Percentiles rank a stretch among this genome's conserved stretches.
These are phyloP conservation scores for Dendroctonus valens DNA, from an alignment of 1,140 invertebrate species.

Conservation along the genomic window DNA sequence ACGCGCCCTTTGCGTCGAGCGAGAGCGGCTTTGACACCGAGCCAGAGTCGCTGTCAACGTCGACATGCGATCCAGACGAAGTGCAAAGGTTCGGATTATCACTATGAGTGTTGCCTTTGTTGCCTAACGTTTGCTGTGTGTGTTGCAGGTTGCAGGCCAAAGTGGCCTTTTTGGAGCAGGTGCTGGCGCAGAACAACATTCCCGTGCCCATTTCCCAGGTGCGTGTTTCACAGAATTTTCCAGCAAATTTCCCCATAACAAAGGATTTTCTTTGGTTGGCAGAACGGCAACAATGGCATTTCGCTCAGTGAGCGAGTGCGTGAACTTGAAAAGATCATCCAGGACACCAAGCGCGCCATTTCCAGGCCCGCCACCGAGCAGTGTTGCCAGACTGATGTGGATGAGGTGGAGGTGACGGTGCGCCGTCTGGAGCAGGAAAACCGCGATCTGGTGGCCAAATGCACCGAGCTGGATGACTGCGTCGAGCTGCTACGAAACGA, in stretches of 20 bases:
- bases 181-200: conserved; percentile 44
- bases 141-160: conserved; percentile 40
- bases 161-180: conserved; percentile 43
- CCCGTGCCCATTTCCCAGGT: conserved; percentile 41
- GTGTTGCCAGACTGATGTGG: conserved; percentile 31
- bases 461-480: conserved; percentile 67
- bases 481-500: conserved; percentile 71
- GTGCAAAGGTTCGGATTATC: conserved; percentile 19
- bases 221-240: conserved; percentile 11
- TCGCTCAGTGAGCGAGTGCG: too few relatives aligned
- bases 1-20: conserved; percentile 50
- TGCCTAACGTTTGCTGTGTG: neutral
- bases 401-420: conserved; percentile 33
- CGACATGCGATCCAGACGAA: conserved; percentile 39
- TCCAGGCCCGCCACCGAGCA: conserved; percentile 12
- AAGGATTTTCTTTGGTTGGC: too few relatives aligned
- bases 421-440: conserved; percentile 50
- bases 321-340: too few relatives aligned
- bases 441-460: conserved; percentile 55
- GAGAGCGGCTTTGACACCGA: conserved; percentile 52
- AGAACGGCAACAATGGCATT: too few relatives aligned
- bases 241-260: too few relatives aligned
- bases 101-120: neutral
- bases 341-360: too few relatives aligned
- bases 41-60: conserved; percentile 45